Evolutionary conservation across 1,140 invertebrate species (phyloP).

Genomic region (Drosophila kikkawai): DNA sequence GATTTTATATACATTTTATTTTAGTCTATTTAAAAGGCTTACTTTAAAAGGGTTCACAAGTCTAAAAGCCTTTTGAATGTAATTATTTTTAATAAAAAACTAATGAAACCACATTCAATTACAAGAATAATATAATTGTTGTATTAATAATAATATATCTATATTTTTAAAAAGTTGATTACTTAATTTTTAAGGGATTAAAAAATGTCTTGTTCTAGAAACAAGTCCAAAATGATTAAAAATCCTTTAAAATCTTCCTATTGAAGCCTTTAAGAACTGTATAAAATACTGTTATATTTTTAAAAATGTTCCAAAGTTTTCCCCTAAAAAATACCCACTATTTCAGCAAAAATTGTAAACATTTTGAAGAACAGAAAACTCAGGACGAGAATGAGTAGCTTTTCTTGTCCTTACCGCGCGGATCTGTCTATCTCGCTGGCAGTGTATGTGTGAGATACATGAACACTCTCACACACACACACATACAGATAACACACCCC

Average conservation of each 20-base stretch:
- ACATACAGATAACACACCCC: background rate
- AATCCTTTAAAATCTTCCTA: too few species aligned
- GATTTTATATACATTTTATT: background rate
- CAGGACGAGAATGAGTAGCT: background rate
- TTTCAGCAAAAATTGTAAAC: background rate
- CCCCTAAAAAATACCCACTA: background rate
- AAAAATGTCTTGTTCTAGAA: too few species aligned
- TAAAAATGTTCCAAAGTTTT: background rate
- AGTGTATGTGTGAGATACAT: constrained; percentile 1
- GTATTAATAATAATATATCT: background rate
- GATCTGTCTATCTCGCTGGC: constrained; percentile 2
- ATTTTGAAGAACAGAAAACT: background rate
- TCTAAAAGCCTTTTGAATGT: too few species aligned
- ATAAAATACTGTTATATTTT: background rate
- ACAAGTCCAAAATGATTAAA: too few species aligned
- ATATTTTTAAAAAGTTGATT: too few species aligned
- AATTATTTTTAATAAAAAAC: too few species aligned
- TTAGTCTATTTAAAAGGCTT: background rate
- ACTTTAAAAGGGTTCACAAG: too few species aligned
- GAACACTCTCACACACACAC: background rate
- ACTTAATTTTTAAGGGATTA: too few species aligned
- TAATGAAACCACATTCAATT: too few species aligned
- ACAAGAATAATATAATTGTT: too few species aligned
- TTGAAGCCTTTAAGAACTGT: too few species aligned
- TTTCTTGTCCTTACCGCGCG: constrained; percentile 20